Percentiles rank a stretch among this genome's conserved stretches.
These are phyloP conservation scores for Lota lota DNA, from an alignment of 2,113 vertebrate species.

Conservation along the genomic window DNA sequence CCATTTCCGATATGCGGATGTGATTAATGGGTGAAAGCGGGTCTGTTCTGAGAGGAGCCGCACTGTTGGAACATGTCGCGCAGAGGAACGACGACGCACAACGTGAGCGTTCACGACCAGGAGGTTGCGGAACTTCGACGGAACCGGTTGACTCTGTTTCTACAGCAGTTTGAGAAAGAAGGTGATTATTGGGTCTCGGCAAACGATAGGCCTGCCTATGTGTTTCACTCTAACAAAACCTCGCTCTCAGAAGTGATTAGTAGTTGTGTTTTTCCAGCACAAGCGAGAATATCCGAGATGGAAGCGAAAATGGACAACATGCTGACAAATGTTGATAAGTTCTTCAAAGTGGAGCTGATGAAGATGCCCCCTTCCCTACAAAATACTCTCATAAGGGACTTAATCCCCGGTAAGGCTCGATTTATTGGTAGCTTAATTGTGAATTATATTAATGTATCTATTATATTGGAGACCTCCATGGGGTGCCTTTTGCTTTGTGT, in stretches of 20 bases:
- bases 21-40: too few species aligned
- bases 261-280: slow-evolving; percentile 36
- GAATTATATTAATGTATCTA: background rate
- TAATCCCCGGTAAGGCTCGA: slow-evolving; percentile 46
- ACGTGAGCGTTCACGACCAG: slow-evolving; percentile 27
- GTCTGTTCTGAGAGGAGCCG: too few species aligned
- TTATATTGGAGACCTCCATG: background rate
- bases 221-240: too few species aligned
- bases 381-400: slow-evolving; percentile 48
- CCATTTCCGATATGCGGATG: too few species aligned
- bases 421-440: too few species aligned
- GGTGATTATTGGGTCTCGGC: too few species aligned
- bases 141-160: slow-evolving; percentile 66
- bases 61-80: background rate
- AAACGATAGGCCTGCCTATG: too few species aligned
- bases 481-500: background rate
- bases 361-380: slow-evolving; percentile 67
- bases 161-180: slow-evolving; percentile 80
- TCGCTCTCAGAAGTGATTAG: background rate
- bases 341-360: slow-evolving; percentile 70
- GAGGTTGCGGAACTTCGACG: slow-evolving; percentile 37
- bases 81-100: background rate
- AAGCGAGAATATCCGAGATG: slow-evolving; percentile 61
- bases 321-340: slow-evolving; percentile 57
- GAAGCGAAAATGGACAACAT: slow-evolving; percentile 57